phyloP scores from a whole-genome alignment of 2,113 vertebrate species.

The Phalacrocorax brasilianus region DNA sequence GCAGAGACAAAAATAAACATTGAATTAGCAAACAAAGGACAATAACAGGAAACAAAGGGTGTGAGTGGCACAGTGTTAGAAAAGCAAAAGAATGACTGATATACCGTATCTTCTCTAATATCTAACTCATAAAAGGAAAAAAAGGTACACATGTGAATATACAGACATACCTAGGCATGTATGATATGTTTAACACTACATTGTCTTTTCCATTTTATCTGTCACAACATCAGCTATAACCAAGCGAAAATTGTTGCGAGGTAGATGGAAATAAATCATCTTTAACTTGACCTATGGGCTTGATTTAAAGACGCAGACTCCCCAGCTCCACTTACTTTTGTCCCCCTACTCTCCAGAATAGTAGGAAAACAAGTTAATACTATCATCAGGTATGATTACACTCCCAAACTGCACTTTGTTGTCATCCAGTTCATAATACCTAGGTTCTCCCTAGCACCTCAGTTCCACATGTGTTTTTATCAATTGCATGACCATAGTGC shows the following conservation, averaged over 20 bases:
- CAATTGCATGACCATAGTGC: neutral
- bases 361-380: neutral
- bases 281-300: neutral
- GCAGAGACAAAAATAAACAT: conserved; percentile 55
- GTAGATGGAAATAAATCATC: neutral
- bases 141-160: neutral
- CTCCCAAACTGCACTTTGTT: neutral
- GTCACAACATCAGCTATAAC: neutral
- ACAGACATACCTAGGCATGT: neutral
- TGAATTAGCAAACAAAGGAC: conserved; percentile 37
- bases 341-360: neutral
- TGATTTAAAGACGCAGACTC: neutral
- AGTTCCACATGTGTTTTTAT: neutral
- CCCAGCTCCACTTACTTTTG: neutral
- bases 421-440: neutral
- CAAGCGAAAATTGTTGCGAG: neutral
- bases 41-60: conserved; percentile 41
- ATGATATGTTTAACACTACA: neutral
- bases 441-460: neutral
- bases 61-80: neutral
- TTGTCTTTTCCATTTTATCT: neutral
- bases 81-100: neutral
- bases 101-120: neutral
- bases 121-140: neutral
- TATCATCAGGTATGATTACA: neutral